phyloP scores from a whole-genome alignment of 2,113 vertebrate species.

The Lagopus leucura region DNA sequence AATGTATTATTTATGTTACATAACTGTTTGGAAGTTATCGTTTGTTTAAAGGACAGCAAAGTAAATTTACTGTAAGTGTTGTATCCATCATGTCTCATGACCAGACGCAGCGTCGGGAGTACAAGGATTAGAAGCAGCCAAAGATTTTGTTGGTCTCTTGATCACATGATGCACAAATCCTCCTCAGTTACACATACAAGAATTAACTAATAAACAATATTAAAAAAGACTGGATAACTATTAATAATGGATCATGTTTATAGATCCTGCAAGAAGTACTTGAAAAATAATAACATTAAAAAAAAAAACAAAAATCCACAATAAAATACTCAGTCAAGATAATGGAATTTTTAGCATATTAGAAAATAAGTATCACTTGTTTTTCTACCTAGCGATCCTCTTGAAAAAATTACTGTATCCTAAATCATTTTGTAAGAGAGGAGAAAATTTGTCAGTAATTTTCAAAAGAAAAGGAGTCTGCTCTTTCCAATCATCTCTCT shows the following conservation, averaged over 20 bases:
- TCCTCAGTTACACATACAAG: not conserved
- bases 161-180: not conserved
- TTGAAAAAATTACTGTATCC: not conserved
- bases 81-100: not conserved
- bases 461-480: not conserved
- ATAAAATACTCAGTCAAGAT: not conserved
- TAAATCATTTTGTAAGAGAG: not conserved
- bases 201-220: not conserved
- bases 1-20: not conserved
- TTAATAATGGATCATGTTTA: not conserved
- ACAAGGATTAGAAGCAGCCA: not conserved
- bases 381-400: not conserved
- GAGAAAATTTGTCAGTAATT: not conserved
- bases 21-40: not conserved
- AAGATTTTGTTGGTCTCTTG: not conserved
- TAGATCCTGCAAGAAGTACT: not conserved
- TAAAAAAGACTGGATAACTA: not conserved
- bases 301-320: not conserved
- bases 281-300: not conserved
- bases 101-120: not conserved
- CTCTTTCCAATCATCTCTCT: not conserved
- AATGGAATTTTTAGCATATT: not conserved
- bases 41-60: not conserved
- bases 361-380: not conserved
- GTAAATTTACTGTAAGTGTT: not conserved